Evolutionary conservation across 2,888 invertebrate species (phyloP), one percentile per base, ranked within the genome.

Genomic region (Lycocerus yunnanus): DNA sequence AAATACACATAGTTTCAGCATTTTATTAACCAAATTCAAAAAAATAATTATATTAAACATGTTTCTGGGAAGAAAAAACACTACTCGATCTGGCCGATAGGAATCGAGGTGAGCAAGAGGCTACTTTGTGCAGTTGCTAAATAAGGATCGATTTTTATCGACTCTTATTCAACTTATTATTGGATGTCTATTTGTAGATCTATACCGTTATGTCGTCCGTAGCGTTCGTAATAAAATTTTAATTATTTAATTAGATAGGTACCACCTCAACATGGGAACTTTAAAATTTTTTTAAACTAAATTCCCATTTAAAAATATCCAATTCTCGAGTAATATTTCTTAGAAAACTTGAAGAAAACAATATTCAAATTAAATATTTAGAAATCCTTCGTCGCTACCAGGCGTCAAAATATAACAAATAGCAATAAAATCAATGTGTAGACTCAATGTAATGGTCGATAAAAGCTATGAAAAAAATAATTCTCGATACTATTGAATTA

Each of bases 91-190:
- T 43, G 43, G 43, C 43, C 43, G 43, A 43, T 43, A 43, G 6
- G 43, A 43, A 43, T 43, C 43, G 43, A 43, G 61, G 20, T 63
- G 61, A 63, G 61, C 61, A 63, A 63, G n/a, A 43, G 43, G n/a
- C 43, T n/a, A n/a, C 21, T 21, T 66, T 24, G 66, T 69, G 70
- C 78, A 77, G 73, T 73, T 73, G 75, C 78, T 77, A 79, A 79
- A 79, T 77, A 79, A 43, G 43, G 43, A 43, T 43, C 69, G 69
- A 69, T 15, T 59, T 27, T 20, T 70, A 58, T 70, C 68, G 74
- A 72, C 63, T 68, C n/a, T 63, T 68, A 69, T 68, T 74, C 71
- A 74, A 71, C 68, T 71, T 69, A 70, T 24, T 58, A n/a, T n/a
- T n/a, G n/a, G 68, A 71, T 74, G 72, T 75, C 72, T 77, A 75